Conservation (phyloP, 92 coral and sea anemone genomes). For the Heliopora coerulea region DNA sequence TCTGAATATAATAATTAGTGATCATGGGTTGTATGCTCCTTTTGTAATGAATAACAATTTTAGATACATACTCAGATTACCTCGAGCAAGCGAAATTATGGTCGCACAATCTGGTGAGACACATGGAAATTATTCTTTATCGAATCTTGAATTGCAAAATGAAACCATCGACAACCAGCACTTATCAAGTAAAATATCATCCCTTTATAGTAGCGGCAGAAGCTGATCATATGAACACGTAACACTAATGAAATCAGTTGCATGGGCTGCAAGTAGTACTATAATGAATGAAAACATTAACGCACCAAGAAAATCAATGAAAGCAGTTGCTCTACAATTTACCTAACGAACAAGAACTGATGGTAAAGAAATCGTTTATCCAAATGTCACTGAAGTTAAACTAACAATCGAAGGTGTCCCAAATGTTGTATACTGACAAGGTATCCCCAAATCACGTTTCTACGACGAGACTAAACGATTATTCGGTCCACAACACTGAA, state of each 20-base stretch:
- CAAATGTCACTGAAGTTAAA: background rate
- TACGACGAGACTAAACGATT: conserved; percentile 25
- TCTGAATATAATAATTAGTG: background rate
- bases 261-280: background rate
- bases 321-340: background rate
- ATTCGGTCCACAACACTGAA: conserved; percentile 3
- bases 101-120: conserved; percentile 1
- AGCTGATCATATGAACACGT: conserved; percentile 1
- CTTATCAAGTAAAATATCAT: background rate
- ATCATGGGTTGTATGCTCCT: conserved; percentile 24
- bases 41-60: conserved; percentile 19
- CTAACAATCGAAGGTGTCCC: conserved; percentile 25
- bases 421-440: conserved; percentile 23
- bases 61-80: conserved; percentile 10
- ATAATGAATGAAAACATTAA: conserved; percentile 16
- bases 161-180: conserved; percentile 11
- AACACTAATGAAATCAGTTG: conserved; percentile 4
- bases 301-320: too few species aligned
- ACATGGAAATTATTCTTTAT: background rate
- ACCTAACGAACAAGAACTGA: conserved; percentile 1
- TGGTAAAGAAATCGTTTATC: conserved; percentile 1
- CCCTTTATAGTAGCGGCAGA: background rate
- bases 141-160: background rate
- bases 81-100: background rate
- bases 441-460: conserved; percentile 28